phyloP scores from a whole-genome alignment of 2,113 vertebrate species.

The Odobenus rosmarus region DNA sequence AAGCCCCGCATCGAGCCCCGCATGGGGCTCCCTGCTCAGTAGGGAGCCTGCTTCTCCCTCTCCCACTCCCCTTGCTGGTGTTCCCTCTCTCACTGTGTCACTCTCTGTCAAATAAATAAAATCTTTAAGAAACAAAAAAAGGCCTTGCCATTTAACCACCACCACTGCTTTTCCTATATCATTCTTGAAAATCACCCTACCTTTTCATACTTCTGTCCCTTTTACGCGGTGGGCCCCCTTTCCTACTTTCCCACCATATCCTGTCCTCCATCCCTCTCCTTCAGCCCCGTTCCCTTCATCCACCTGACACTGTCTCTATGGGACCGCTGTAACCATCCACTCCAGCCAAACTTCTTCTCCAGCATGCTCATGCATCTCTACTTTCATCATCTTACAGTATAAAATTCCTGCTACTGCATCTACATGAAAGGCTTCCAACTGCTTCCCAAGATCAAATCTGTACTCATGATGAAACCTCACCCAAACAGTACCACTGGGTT shows the following conservation, averaged over 20 bases:
- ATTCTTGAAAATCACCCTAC: neutral
- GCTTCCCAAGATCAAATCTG: neutral
- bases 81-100: too few relatives aligned
- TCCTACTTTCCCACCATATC: neutral
- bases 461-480: neutral
- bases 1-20: too few relatives aligned
- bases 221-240: neutral
- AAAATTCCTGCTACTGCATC: neutral
- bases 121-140: neutral
- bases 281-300: neutral
- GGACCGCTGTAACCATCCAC: neutral
- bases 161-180: neutral
- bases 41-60: too few relatives aligned
- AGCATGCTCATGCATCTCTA: neutral
- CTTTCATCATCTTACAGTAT: neutral
- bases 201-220: neutral
- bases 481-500: neutral
- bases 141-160: neutral
- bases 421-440: neutral
- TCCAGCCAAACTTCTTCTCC: neutral
- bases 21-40: too few relatives aligned
- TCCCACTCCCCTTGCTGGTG: too few relatives aligned
- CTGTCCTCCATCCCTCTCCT: accelerated
- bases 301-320: neutral
- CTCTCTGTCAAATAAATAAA: too few relatives aligned